These are phyloP conservation scores for Andinoacara biseriatus DNA, from an alignment of 2,113 vertebrate species.

Conservation along the genomic window DNA sequence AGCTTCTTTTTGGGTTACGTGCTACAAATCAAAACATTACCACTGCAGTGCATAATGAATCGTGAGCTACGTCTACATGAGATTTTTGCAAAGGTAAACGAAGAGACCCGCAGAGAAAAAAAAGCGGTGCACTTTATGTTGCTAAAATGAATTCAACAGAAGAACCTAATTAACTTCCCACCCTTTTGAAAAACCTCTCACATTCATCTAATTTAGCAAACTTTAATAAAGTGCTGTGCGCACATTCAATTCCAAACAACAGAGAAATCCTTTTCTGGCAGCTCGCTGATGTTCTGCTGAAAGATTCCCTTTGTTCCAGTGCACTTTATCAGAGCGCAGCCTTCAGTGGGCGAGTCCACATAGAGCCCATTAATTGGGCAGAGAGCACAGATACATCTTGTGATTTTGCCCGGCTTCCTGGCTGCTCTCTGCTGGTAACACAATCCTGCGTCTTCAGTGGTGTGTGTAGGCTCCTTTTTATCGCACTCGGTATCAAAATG, in stretches of 20 bases:
- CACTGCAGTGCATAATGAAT: neutral
- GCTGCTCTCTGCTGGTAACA: conserved; percentile 51
- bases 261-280: conserved; percentile 35
- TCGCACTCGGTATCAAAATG: conserved; percentile 43
- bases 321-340: conserved; percentile 72
- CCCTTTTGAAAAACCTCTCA: conserved; percentile 46
- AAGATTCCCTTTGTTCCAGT: conserved; percentile 53
- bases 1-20: conserved; percentile 17
- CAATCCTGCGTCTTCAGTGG: conserved; percentile 22
- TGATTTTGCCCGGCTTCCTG: conserved; percentile 52
- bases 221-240: conserved; percentile 49
- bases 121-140: conserved; percentile 6
- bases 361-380: conserved; percentile 58
- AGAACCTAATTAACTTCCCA: conserved; percentile 56
- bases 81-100: conserved; percentile 19
- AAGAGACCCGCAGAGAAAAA: neutral
- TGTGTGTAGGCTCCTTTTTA: conserved; percentile 18
- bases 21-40: conserved; percentile 18
- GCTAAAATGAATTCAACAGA: conserved; percentile 48
- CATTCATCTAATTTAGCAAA: conserved; percentile 66
- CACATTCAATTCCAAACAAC: conserved; percentile 45
- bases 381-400: conserved; percentile 51
- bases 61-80: conserved; percentile 18
- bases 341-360: conserved; percentile 51
- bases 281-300: conserved; percentile 55